These are phyloP conservation scores for Bellardia bayeri DNA, from an alignment of 2,888 invertebrate species.

Conservation along the genomic window DNA sequence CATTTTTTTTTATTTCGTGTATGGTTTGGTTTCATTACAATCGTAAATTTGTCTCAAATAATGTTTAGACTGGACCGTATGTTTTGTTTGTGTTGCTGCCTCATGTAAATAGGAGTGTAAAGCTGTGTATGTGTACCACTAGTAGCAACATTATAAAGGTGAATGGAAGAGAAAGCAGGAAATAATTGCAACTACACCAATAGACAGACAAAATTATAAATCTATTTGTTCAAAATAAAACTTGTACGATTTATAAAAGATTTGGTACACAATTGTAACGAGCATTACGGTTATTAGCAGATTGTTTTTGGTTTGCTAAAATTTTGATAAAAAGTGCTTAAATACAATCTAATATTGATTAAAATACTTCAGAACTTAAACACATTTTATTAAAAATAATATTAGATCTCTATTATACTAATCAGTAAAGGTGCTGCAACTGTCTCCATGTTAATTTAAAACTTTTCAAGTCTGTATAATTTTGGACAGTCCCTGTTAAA, in stretches of 20 bases:
- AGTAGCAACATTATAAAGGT: constrained; percentile 33
- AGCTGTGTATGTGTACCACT: background rate
- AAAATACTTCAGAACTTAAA: background rate
- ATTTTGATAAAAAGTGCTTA: background rate
- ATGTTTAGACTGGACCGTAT: constrained; percentile 46
- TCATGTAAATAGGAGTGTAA: background rate
- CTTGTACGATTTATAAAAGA: background rate
- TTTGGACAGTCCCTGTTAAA: background rate
- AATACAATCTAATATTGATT: background rate
- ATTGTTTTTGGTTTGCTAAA: background rate
- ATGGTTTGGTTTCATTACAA: constrained; percentile 65
- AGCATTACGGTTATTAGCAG: background rate
- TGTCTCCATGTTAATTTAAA: background rate
- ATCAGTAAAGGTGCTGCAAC: too few species aligned
- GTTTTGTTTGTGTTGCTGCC: constrained; percentile 1
- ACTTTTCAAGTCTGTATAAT: background rate
- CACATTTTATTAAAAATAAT: too few species aligned
- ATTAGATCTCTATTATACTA: too few species aligned
- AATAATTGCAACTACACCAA: constrained; percentile 50
- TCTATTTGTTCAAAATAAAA: constrained; percentile 3
- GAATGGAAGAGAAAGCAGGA: constrained; percentile 72
- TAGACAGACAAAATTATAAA: constrained; percentile 8
- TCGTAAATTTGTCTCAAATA: constrained; percentile 68
- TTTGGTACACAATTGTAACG: background rate
- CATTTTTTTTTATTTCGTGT: constrained; percentile 41